Conservation (phyloP, 1,140 invertebrate genomes). For the Brachionus plicatilis region DNA sequence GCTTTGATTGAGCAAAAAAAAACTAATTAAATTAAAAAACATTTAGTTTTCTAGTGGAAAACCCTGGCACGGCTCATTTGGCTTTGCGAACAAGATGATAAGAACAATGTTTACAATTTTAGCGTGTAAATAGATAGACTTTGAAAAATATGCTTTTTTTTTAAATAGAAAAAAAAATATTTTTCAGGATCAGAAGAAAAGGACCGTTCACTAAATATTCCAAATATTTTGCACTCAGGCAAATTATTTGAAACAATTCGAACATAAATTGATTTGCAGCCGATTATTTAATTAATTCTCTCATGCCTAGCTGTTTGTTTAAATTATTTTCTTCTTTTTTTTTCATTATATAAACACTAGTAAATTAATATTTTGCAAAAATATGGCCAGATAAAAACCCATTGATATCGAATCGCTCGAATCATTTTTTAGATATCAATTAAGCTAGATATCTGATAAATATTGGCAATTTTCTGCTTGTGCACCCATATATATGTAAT, state of each 20-base stretch:
- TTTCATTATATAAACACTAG: not conserved
- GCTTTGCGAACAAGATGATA: not conserved
- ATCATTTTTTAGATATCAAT: slow-evolving; percentile 2
- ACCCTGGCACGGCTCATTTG: not conserved
- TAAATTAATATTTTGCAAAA: not conserved
- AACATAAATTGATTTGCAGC: not conserved
- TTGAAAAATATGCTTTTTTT: not conserved
- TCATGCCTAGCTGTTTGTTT: not conserved
- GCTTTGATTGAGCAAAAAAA: not conserved
- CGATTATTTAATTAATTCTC: slow-evolving; percentile 1
- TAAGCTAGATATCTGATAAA: not conserved
- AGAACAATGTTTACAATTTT: not conserved
- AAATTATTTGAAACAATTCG: not conserved
- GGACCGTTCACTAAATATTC: not conserved
- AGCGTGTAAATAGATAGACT: not conserved
- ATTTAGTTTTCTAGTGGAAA: not conserved
- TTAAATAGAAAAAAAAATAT: not conserved
- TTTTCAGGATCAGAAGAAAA: not conserved
- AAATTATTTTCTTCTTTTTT: not conserved
- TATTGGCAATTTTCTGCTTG: not conserved
- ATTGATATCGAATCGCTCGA: not conserved
- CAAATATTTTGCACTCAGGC: not conserved
- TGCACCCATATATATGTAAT: not conserved
- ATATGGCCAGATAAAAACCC: not conserved
- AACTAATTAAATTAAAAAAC: not conserved